Evolutionary conservation across 2,113 vertebrate genomes (phyloP).

Genomic region (Agelaius tricolor): DNA sequence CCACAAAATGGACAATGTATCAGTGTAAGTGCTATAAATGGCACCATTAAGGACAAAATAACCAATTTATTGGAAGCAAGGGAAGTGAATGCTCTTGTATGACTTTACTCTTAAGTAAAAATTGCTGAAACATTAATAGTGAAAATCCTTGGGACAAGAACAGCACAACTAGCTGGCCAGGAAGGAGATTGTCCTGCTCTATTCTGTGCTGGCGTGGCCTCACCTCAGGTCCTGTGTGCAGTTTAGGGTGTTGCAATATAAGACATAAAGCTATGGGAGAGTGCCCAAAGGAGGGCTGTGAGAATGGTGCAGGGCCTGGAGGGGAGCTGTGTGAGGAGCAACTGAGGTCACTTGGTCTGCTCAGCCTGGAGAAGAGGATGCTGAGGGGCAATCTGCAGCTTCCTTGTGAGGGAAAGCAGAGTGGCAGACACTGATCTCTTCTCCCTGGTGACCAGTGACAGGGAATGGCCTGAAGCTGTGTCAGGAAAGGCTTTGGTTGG

Average conservation of each 20-base stretch:
- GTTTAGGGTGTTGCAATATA: not conserved
- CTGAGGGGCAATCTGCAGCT: not conserved
- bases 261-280: not conserved
- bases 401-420: not conserved
- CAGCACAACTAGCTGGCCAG: not conserved
- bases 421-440: not conserved
- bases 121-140: not conserved
- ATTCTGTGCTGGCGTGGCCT: accelerated
- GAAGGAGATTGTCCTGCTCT: not conserved
- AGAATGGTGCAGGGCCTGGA: not conserved
- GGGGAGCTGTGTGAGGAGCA: accelerated
- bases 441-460: not conserved
- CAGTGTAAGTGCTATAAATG: not conserved
- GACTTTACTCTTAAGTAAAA: not conserved
- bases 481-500: not conserved
- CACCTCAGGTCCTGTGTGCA: not conserved
- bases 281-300: no score
- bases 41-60: not conserved
- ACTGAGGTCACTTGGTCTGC: not conserved
- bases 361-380: not conserved
- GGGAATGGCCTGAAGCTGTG: not conserved
- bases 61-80: not conserved
- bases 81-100: not conserved
- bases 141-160: not conserved
- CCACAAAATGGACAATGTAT: not conserved